Percentiles rank a stretch among this genome's conserved stretches.
phyloP scores from a whole-genome alignment of 2,797 vertebrate species.

The Sebastes minor region DNA sequence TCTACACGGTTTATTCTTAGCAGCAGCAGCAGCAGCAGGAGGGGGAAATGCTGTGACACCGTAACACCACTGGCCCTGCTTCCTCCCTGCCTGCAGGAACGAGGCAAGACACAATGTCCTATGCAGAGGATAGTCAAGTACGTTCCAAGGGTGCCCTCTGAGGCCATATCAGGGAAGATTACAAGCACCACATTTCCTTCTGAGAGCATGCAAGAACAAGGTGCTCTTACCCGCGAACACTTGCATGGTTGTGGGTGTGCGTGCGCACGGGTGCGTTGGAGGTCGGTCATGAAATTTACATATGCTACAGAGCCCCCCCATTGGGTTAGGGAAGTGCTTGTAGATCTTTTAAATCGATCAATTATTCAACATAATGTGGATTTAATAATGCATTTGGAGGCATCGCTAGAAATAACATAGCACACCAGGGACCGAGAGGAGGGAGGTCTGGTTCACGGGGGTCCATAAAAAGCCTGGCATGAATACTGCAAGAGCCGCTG shows the following conservation, averaged over 20 bases:
- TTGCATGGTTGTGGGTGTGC: neutral
- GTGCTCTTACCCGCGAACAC: slow-evolving; percentile 33
- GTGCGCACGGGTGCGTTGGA: slow-evolving; percentile 4
- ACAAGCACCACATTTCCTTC: slow-evolving; percentile 53
- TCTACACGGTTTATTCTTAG: slow-evolving; percentile 50
- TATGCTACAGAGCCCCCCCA: slow-evolving; percentile 63
- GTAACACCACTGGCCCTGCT: slow-evolving; percentile 31
- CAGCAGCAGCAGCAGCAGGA: slow-evolving; percentile 10
- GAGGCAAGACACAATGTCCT: slow-evolving; percentile 67
- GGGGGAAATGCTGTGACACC: slow-evolving; percentile 24
- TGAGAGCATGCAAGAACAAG: slow-evolving; percentile 52
- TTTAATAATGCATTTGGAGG: slow-evolving; percentile 81
- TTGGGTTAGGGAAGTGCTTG: slow-evolving; percentile 73
- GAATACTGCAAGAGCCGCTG: slow-evolving; percentile 74
- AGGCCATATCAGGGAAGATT: slow-evolving; percentile 62
- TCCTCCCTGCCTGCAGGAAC: slow-evolving; percentile 49
- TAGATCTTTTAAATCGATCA: slow-evolving; percentile 81
- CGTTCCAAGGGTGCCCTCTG: slow-evolving; percentile 41
- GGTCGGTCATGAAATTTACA: slow-evolving; percentile 74
- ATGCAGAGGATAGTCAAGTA: slow-evolving; percentile 47
- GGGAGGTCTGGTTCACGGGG: slow-evolving; percentile 68
- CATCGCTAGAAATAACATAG: slow-evolving; percentile 79
- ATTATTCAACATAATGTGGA: slow-evolving; percentile 82
- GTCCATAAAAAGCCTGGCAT: slow-evolving; percentile 72
- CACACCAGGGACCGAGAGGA: slow-evolving; percentile 65